Conservation (phyloP, 2,113 vertebrate genomes). For the Agapornis roseicollis region DNA sequence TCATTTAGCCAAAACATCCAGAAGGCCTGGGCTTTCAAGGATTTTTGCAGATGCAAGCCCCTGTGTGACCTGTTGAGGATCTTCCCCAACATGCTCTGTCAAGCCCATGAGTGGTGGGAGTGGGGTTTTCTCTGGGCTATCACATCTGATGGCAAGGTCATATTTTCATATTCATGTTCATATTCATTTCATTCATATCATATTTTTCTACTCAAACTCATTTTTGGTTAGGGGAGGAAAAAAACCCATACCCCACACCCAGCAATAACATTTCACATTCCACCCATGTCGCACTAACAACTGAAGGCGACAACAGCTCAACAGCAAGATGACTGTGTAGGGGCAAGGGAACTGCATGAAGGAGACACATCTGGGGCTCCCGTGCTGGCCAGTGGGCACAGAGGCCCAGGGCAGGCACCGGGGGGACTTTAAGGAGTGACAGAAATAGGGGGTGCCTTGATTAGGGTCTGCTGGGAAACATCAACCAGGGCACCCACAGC, state of each 20-base stretch:
- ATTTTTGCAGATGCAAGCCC: background rate
- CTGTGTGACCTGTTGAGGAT: background rate
- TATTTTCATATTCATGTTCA: too few species aligned
- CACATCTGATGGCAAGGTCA: background rate
- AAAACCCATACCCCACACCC: background rate
- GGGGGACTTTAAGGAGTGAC: background rate
- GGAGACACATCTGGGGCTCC: background rate
- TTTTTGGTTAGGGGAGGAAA: background rate
- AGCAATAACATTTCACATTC: background rate
- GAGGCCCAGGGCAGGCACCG: background rate
- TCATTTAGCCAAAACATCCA: background rate
- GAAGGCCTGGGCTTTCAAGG: background rate
- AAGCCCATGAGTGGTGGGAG: accelerated
- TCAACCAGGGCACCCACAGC: background rate
- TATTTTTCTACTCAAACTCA: background rate
- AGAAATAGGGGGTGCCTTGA: background rate
- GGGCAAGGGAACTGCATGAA: background rate
- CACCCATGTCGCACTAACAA: background rate
- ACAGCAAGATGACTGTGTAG: constrained; percentile 43
- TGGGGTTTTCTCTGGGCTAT: background rate
- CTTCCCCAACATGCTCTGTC: background rate
- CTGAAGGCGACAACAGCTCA: background rate
- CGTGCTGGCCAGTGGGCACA: background rate
- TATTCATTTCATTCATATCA: too few species aligned
- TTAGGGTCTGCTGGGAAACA: background rate